A percentile compares a stretch with the other conserved stretches of the same genome.
Conservation (phyloP, 2,113 vertebrate species). For the Megaceryle torquata region DNA sequence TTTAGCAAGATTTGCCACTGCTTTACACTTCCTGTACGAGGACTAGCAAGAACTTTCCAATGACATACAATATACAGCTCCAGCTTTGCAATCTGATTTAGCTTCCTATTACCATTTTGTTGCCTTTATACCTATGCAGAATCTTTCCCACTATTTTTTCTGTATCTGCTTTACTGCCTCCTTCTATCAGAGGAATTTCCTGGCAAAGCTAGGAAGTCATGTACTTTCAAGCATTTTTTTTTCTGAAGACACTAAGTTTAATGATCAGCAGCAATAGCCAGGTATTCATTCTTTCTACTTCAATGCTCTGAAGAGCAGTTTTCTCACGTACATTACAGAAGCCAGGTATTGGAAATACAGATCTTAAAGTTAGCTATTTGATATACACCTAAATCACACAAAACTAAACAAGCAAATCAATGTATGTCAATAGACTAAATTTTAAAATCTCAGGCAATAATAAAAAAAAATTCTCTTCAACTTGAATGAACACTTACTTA, state of each 20-base stretch:
- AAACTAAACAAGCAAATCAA: background rate
- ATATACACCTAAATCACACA: background rate
- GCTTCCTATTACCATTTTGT: background rate
- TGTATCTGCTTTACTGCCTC: background rate
- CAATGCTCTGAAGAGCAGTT: background rate
- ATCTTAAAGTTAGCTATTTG: background rate
- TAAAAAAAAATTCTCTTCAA: background rate
- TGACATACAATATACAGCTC: background rate
- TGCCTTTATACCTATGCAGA: background rate
- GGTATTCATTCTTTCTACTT: background rate
- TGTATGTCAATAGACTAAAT: background rate
- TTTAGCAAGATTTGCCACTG: background rate
- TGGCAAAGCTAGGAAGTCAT: background rate
- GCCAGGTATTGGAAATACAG: background rate
- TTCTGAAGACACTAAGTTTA: background rate
- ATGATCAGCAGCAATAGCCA: background rate
- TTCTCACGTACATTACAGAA: background rate
- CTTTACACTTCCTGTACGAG: background rate
- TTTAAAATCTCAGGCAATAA: background rate
- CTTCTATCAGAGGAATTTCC: background rate
- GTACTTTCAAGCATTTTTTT: background rate
- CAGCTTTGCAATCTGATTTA: background rate
- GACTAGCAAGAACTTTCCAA: background rate
- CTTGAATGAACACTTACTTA: slow-evolving; percentile 9
- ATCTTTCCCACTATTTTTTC: background rate